These are phyloP conservation scores for Temnothorax rugatulus DNA, from an alignment of 2,888 invertebrate species.

Conservation along the genomic window DNA sequence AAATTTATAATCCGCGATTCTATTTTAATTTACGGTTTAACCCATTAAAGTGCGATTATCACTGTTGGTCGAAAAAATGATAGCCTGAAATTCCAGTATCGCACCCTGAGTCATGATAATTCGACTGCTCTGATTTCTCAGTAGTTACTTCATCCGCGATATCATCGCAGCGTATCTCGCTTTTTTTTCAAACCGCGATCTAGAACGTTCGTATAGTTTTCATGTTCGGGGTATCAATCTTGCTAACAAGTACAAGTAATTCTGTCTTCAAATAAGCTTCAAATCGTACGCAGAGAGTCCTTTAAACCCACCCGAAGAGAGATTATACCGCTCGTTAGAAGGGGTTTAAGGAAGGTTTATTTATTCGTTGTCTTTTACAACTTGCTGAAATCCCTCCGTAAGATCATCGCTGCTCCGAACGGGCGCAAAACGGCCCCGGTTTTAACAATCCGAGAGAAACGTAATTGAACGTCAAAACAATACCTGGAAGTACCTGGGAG, in stretches of 20 bases:
- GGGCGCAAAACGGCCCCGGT: not conserved
- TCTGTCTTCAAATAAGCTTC: not conserved
- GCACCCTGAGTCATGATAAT: not conserved
- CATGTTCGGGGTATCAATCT: not conserved
- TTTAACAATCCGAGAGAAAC: slow-evolving; percentile 37
- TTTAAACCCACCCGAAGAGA: not conserved
- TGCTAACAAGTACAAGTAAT: not conserved
- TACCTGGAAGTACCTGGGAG: slow-evolving; percentile 52
- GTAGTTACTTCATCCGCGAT: not conserved
- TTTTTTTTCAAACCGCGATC: not conserved
- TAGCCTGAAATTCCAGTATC: slow-evolving; percentile 12
- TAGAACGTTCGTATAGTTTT: not conserved
- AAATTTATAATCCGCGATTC: not conserved
- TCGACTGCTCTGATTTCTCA: not conserved
- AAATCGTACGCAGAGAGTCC: not conserved
- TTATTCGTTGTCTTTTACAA: slow-evolving; percentile 1
- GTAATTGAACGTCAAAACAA: slow-evolving; percentile 77
- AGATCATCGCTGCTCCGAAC: not conserved
- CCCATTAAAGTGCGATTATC: not conserved
- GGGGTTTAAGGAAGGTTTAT: not conserved
- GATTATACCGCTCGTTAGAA: not conserved
- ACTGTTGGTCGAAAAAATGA: not conserved
- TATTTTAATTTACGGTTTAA: slow-evolving; percentile 5
- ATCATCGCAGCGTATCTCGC: not conserved
- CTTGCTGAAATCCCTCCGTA: not conserved